phyloP scores from a whole-genome alignment of 2,113 vertebrate genomes.

The Erythrolamprus reginae region DNA sequence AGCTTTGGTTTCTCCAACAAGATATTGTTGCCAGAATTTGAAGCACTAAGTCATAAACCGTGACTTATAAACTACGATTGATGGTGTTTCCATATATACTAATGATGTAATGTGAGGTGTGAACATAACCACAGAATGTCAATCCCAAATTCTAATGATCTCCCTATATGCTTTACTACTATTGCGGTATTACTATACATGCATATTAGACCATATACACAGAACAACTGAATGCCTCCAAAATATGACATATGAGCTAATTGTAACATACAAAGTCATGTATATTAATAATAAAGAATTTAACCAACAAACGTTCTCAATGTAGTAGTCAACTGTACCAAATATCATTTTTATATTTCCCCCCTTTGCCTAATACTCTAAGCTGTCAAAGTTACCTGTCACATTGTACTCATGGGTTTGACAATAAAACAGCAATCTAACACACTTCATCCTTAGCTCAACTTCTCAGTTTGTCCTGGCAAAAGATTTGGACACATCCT shows the following conservation, averaged over 20 bases:
- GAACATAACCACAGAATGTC: neutral
- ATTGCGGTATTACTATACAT: neutral
- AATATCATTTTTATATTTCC: neutral
- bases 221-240: neutral
- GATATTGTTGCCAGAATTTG: neutral
- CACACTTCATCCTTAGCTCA: neutral
- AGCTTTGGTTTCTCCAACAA: neutral
- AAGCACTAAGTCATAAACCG: neutral
- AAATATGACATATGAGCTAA: neutral
- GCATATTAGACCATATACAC: neutral
- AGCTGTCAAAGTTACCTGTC: neutral
- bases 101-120: neutral
- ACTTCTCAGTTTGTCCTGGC: neutral
- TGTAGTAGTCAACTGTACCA: neutral
- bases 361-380: neutral
- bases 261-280: neutral
- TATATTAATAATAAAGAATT: neutral
- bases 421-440: neutral
- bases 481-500: neutral
- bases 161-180: neutral
- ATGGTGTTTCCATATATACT: neutral
- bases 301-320: neutral
- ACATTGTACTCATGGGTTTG: neutral
- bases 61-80: neutral
- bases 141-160: neutral